These are phyloP conservation scores for Cnemophilus loriae DNA, from an alignment of 2,113 vertebrate genomes.

Conservation along the genomic window DNA sequence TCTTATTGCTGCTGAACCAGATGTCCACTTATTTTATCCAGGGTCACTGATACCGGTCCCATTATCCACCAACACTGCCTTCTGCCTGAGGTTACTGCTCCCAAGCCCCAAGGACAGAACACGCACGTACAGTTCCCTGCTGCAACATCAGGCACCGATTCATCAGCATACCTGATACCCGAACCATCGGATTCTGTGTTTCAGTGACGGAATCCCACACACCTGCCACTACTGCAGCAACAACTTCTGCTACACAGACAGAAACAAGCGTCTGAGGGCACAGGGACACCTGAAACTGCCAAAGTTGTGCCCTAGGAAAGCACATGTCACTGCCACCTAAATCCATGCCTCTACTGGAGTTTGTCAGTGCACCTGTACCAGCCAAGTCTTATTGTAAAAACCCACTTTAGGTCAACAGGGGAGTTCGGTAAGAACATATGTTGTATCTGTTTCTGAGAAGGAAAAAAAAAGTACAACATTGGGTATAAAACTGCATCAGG, in stretches of 20 bases:
- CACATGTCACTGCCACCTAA: background rate
- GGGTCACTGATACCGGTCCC: background rate
- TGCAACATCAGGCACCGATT: background rate
- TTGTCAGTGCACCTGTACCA: background rate
- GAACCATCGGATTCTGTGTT: background rate
- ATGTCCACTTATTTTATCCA: background rate
- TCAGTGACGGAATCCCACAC: background rate
- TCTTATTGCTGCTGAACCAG: background rate
- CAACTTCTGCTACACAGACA: background rate
- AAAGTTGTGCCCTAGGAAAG: background rate
- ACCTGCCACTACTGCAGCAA: background rate
- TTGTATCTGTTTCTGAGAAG: background rate
- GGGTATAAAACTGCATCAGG: background rate
- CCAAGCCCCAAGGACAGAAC: background rate
- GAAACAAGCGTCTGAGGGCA: background rate
- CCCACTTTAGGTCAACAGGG: background rate
- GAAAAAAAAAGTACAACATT: background rate
- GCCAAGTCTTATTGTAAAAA: background rate
- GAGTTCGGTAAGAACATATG: rapidly evolving
- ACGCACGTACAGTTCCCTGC: rapidly evolving
- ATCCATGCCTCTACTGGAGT: background rate
- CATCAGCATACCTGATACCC: background rate
- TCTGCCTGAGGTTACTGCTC: background rate
- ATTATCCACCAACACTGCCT: background rate
- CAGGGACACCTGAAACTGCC: background rate